A percentile compares a stretch with the other conserved stretches of the same genome.
Evolutionary conservation across 2,888 invertebrate genomes (phyloP).

Genomic region (Lycocerus yunnanus): DNA sequence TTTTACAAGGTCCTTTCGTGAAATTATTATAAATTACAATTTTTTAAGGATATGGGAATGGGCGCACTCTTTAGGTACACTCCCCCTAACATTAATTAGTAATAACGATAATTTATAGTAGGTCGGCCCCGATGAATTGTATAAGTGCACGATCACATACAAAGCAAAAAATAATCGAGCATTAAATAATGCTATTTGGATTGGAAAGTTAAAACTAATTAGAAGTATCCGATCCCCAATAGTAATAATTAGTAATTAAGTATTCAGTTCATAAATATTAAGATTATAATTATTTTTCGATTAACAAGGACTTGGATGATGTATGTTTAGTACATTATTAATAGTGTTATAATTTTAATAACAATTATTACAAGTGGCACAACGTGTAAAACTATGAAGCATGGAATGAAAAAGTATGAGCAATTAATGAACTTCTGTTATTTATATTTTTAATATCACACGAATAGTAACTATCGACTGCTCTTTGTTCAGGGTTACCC

Average conservation of each 20-base stretch:
- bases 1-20: not conserved
- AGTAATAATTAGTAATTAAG: not conserved
- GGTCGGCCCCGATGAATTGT: too few relatives aligned
- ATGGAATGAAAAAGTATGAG: not conserved
- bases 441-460: not conserved
- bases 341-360: not conserved
- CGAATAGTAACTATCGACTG: not conserved
- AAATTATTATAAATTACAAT: not conserved
- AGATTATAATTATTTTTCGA: not conserved
- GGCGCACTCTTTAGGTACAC: not conserved
- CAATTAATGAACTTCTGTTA: not conserved
- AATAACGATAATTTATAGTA: too few relatives aligned
- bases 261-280: not conserved
- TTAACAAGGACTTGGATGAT: not conserved
- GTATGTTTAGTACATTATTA: not conserved
- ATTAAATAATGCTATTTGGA: not conserved
- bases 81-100: not conserved
- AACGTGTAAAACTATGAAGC: not conserved
- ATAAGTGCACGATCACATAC: too few relatives aligned
- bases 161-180: too few relatives aligned
- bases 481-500: not conserved
- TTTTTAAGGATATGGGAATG: not conserved
- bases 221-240: not conserved
- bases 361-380: not conserved
- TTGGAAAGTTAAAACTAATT: not conserved